phyloP scores from a whole-genome alignment of 2,113 vertebrate genomes.

The Formicarius rufipectus region DNA sequence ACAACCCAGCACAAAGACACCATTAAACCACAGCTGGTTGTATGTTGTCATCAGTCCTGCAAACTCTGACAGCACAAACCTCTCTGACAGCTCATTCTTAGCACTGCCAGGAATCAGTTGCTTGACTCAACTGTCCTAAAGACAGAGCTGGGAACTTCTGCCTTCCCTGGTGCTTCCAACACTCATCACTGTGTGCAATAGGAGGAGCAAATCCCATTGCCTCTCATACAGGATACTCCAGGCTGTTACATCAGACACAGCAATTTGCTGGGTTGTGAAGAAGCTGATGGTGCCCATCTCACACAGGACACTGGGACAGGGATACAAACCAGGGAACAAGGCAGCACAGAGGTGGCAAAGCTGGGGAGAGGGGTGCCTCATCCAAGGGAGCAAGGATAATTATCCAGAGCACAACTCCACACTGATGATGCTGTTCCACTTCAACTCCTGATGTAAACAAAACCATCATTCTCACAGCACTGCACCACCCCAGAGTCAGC shows the following conservation, averaged over 20 bases:
- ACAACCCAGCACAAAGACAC: background rate
- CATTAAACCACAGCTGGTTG: background rate
- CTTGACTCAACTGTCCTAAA: accelerated
- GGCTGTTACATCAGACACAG: accelerated
- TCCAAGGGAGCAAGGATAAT: background rate
- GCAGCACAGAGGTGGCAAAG: background rate
- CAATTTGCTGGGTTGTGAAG: background rate
- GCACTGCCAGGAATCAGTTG: background rate
- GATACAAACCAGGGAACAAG: accelerated
- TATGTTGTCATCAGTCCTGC: background rate
- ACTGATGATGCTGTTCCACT: background rate
- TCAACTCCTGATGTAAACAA: background rate
- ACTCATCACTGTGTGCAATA: background rate
- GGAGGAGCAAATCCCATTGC: background rate
- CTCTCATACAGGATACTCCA: background rate
- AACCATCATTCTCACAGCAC: background rate
- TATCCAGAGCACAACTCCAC: background rate
- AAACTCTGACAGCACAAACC: background rate
- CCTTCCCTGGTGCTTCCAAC: background rate
- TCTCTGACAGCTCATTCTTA: background rate
- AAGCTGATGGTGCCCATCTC: background rate
- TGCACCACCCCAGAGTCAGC: background rate
- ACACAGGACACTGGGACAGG: accelerated
- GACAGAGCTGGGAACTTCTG: background rate
- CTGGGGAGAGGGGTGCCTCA: background rate